Base-by-base conservation (phyloP, 2,113 vertebrate species). In the Chelonoidis abingdonii region DNA sequence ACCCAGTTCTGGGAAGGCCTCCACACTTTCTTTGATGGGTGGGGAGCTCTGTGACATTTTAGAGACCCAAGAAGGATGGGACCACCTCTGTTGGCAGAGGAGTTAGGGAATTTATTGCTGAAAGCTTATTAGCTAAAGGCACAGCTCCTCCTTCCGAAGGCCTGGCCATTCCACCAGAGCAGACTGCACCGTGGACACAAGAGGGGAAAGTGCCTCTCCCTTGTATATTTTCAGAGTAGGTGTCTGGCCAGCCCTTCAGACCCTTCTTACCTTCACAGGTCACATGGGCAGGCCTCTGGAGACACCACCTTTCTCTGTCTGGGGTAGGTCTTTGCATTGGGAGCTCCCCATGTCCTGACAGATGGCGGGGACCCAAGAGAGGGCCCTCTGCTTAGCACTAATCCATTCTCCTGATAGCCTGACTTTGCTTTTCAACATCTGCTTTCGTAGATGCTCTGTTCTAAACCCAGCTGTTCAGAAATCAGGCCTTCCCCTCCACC, bases 401-500 rank as follows among this genome's bases (percentile, higher is more conserved):
- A 53, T 56, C 25, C 13, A 16, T 38, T 56, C 24, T 56, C n/a
- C n/a, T 56, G 22, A 14, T 52, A 12, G 17, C 0, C 0, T 54
- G 27, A 41, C 38, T 41, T 75, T 5, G 38, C 16, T 80, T 31
- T 47, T 21, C 79, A 49, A 19, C 13, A 5, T 41, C 76, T 79
- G 76, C 27, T 79, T 41, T 49, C 27, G 44, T 41, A 79, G 47
- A 49, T 47, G 47, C 76, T 13, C 41, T 19, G 10, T 79, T 79
- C 38, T 21, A 24, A 44, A 47, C 38, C 25, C 38, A 25, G 76
- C 41, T 79, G 76, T 41, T 22, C 59, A 31, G 12, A 62, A 62
- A 13, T 35, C 59, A 62, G 27, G 27, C 59, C 11, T 29, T 3
- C 12, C 12, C 21, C 53, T 21, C 53, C 53, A 31, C 12, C 62